phyloP scores from a whole-genome alignment of 1,140 invertebrate genomes.

The Periplaneta americana region DNA sequence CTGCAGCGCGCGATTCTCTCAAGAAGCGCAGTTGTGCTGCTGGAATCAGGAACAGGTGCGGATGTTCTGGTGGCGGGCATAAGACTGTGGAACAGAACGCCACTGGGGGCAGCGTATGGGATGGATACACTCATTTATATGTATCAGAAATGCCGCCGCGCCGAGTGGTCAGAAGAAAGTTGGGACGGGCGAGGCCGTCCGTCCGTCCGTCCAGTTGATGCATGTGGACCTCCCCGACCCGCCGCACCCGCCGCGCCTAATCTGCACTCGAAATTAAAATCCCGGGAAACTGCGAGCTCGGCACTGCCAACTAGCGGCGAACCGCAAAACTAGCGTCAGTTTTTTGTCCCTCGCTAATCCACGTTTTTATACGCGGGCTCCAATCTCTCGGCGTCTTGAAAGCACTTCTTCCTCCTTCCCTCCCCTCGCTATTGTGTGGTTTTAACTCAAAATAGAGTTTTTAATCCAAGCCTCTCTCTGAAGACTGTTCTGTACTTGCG shows the following conservation, averaged over 20 bases:
- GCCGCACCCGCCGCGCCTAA: not conserved
- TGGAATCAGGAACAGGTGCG: too few relatives aligned
- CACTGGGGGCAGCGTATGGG: not conserved
- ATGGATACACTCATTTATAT: not conserved
- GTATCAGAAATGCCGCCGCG: not conserved
- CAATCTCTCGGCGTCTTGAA: not conserved
- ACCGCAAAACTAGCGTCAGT: not conserved
- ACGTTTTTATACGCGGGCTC: not conserved
- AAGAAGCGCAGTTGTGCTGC: too few relatives aligned
- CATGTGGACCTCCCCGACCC: not conserved
- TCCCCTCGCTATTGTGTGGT: not conserved
- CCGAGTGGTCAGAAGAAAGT: too few relatives aligned
- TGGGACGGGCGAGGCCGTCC: too few relatives aligned
- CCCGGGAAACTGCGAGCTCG: not conserved
- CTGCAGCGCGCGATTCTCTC: too few relatives aligned
- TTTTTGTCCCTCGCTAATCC: not conserved
- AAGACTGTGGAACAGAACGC: not conserved
- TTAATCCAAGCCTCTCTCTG: not conserved
- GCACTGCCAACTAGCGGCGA: not conserved
- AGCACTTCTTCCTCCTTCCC: not conserved
- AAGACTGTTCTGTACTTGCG: not conserved
- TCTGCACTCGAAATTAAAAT: constrained; percentile 8
- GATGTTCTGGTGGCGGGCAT: too few relatives aligned
- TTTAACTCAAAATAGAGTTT: not conserved
- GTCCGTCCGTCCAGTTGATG: too few relatives aligned